Conservation (phyloP, 2,888 invertebrate genomes). For the Leptopilina drosophilae region DNA sequence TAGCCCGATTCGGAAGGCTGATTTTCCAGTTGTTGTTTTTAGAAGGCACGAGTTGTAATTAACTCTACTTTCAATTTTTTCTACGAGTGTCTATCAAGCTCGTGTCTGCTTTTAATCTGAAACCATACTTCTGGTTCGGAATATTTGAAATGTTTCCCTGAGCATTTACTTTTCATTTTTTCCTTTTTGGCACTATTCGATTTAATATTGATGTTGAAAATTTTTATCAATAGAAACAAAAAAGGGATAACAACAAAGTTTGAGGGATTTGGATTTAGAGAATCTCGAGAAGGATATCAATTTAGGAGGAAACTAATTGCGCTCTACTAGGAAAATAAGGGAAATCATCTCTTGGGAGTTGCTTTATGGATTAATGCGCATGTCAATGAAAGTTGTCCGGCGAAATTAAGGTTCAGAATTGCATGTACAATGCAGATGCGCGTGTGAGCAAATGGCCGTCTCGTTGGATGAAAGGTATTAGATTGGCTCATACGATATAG, state of each 20-base stretch:
- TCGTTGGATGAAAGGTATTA: slow-evolving; percentile 41
- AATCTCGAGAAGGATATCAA: no score
- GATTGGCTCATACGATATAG: slow-evolving; percentile 52
- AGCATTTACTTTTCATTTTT: no score
- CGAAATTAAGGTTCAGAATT: slow-evolving; percentile 54
- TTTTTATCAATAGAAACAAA: no score
- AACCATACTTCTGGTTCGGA: no score
- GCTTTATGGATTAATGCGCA: slow-evolving; percentile 56
- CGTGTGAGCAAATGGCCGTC: slow-evolving; percentile 47
- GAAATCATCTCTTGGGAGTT: slow-evolving; percentile 39
- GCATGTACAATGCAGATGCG: slow-evolving; percentile 53
- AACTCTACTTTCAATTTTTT: slow-evolving; percentile 3
- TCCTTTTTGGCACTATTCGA: no score
- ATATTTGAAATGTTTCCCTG: no score
- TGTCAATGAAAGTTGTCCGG: slow-evolving; percentile 58
- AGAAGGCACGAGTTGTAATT: background rate
- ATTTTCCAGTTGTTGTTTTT: slow-evolving; percentile 13
- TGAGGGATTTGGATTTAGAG: no score
- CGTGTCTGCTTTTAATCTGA: no score
- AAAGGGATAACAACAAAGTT: no score
- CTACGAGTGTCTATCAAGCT: background rate
- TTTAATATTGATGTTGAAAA: no score
- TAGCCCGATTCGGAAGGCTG: slow-evolving; percentile 12
- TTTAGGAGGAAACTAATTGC: no score
- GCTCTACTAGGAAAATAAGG: slow-evolving; percentile 45